phyloP scores from a whole-genome alignment of 1,140 invertebrate genomes.

The Drosophila kepulauana region DNA sequence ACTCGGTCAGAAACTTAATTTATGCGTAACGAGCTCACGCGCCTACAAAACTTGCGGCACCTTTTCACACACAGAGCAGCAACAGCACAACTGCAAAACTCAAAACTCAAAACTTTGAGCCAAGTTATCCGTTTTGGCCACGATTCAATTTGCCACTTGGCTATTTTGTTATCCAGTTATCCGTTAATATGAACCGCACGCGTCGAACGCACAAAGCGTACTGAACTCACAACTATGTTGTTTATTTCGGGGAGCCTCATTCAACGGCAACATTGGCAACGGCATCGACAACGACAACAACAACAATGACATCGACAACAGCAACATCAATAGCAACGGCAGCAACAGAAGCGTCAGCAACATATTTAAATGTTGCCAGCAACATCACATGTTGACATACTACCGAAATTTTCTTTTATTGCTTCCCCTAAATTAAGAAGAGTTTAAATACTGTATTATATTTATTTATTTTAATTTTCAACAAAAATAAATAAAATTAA shows the following conservation, averaged over 20 bases:
- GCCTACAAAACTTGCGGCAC: slow-evolving; percentile 74
- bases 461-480: background rate
- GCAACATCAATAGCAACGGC: slow-evolving; percentile 28
- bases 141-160: slow-evolving; percentile 19
- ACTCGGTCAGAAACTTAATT: slow-evolving; percentile 75
- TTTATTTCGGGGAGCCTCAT: slow-evolving; percentile 68
- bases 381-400: slow-evolving; percentile 31
- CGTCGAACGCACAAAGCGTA: slow-evolving; percentile 84
- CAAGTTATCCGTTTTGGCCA: slow-evolving; percentile 49
- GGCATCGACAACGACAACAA: slow-evolving; percentile 3
- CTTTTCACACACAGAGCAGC: slow-evolving; percentile 43
- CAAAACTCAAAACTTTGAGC: slow-evolving; percentile 18
- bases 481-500: too few relatives aligned
- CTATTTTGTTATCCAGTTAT: slow-evolving; percentile 33
- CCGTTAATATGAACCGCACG: slow-evolving; percentile 69
- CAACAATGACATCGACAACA: slow-evolving; percentile 17
- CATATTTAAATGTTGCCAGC: slow-evolving; percentile 48
- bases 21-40: slow-evolving; percentile 82
- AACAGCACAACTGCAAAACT: slow-evolving; percentile 5
- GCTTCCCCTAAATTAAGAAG: background rate
- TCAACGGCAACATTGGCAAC: slow-evolving; percentile 26
- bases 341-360: slow-evolving; percentile 21
- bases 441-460: background rate
- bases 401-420: background rate
- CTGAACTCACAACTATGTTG: slow-evolving; percentile 71